Evolutionary conservation across 2,113 vertebrate species (phyloP), one percentile per base, ranked within the genome.

Genomic region (Ariopsis seemanni): DNA sequence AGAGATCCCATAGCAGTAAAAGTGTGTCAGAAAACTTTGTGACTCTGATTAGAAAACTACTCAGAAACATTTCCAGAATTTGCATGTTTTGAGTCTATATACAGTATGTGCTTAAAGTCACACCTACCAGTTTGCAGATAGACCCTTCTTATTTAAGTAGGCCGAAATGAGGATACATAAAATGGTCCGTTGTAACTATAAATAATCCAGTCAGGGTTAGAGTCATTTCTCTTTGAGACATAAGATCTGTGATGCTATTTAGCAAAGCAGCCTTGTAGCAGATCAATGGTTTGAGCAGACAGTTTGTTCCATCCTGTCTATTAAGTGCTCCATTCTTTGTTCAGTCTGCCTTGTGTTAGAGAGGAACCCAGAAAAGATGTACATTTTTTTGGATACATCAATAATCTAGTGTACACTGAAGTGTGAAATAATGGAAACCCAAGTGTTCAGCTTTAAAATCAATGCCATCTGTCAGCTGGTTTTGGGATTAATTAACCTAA

Each of bases 141-240:
- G 65, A 67, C 4, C 63, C 11, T 17, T 63, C n/a, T 72, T 72
- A 17, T 42, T 72, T 72, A 34, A 2, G 69, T 72, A 18, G 15
- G 7, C 22, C 2, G 8, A 42, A 34, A 42, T 55, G 50, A 52
- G 11, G 48, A 77, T 77, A 12, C 48, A 75, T 75, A 48, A 74
- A 74, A 10, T 74, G 52, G 34, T 25, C 9, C 5, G 7, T 77
- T 52, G 74, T 52, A 12, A 20, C 48, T 77, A 77, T 52, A 77
- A 52, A 77, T 52, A 77, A 52, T 77, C 22, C 74, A 77, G 20
- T 52, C 22, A 5, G 42, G 75, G 50, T 55, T 17, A 78, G 14
- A 78, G 74, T 25, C 25, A 78, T 78, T 53, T 53, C 27, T 78
- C 74, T 78, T 78, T 78, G 50, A 78, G 22, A 53, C 74, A 12